A percentile compares a stretch with the other conserved stretches of the same genome.
Conservation (phyloP, 2,113 vertebrate species). For the Diadophis punctatus region DNA sequence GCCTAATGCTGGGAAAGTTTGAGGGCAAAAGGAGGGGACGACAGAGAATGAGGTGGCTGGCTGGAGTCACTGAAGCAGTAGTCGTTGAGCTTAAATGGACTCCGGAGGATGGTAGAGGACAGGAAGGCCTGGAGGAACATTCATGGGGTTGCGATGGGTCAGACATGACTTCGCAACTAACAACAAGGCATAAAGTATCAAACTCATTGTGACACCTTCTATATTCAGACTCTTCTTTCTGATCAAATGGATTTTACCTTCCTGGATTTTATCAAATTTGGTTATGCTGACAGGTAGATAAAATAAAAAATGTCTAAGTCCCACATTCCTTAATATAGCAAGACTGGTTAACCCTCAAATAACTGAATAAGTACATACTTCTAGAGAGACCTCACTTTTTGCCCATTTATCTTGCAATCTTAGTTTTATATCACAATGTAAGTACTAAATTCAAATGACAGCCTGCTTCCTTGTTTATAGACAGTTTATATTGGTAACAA, state of each 20-base stretch:
- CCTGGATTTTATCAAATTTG: background rate
- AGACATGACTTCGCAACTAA: no score
- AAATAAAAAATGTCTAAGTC: background rate
- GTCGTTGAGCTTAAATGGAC: no score
- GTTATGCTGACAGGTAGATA: background rate
- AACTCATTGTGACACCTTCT: background rate
- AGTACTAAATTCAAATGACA: background rate
- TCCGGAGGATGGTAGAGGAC: no score
- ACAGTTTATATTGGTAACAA: background rate
- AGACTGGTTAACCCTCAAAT: background rate
- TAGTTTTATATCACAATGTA: background rate
- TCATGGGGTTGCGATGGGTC: no score
- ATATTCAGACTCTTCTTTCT: background rate
- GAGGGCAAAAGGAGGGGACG: no score
- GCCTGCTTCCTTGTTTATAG: background rate
- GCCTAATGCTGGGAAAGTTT: no score
- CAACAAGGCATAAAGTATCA: background rate
- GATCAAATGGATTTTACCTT: background rate
- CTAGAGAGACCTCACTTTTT: background rate
- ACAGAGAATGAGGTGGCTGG: no score
- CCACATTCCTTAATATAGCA: background rate
- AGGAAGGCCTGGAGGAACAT: no score
- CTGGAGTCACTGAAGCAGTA: no score
- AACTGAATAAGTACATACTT: background rate
- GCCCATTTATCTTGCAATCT: background rate